phyloP scores from a whole-genome alignment of 2,113 vertebrate species.

The Perca flavescens region DNA sequence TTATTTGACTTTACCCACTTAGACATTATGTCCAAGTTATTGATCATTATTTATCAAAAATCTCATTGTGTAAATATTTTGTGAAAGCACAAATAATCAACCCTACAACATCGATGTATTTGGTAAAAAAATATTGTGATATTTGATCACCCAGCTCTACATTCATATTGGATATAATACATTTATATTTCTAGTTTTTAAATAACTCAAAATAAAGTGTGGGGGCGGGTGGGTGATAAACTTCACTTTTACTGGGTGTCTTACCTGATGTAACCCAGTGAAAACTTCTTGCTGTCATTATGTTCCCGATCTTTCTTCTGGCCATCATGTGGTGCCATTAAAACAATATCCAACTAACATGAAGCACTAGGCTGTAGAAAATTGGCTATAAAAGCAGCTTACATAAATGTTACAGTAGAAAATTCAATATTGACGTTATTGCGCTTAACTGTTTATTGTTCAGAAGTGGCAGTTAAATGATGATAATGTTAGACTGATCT shows the following conservation, averaged over 20 bases:
- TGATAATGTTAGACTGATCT: neutral
- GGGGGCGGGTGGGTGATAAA: neutral
- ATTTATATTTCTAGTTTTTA: too few species aligned
- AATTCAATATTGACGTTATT: neutral
- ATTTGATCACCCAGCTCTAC: too few species aligned
- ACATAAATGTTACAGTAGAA: neutral
- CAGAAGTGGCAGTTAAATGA: neutral
- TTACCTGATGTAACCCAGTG: conserved; percentile 1
- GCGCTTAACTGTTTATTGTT: neutral
- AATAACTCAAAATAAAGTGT: too few species aligned
- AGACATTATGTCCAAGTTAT: too few species aligned
- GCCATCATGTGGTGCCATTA: neutral
- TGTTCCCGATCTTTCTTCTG: neutral
- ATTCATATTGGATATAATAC: too few species aligned
- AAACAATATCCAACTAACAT: neutral
- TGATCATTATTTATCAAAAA: too few species aligned
- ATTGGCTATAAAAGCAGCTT: neutral
- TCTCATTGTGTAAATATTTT: too few species aligned
- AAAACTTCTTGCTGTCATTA: neutral
- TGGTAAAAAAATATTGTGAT: too few species aligned
- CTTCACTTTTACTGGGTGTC: neutral
- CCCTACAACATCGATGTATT: too few species aligned
- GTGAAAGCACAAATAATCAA: too few species aligned
- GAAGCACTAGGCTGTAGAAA: neutral
- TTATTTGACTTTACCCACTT: too few species aligned